Conservation (phyloP, 1,140 invertebrate species). For the Cyrtorhinus lividipennis region DNA sequence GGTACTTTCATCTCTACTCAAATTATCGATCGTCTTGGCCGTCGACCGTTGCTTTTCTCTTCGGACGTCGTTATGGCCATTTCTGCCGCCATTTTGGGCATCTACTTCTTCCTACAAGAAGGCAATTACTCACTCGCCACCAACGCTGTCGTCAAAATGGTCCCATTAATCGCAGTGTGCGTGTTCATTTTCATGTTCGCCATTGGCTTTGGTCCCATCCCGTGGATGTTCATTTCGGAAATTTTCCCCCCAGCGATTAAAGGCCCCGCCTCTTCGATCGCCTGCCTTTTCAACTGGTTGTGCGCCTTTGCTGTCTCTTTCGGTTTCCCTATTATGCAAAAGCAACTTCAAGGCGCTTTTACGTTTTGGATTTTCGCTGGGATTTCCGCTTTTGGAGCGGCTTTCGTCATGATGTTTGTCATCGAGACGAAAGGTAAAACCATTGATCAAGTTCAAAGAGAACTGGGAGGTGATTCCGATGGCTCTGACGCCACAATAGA, state of each 20-base stretch:
- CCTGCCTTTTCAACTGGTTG: slow-evolving; percentile 62
- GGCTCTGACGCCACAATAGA: background rate
- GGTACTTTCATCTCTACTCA: slow-evolving; percentile 46
- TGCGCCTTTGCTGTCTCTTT: slow-evolving; percentile 68
- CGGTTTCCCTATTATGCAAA: slow-evolving; percentile 47
- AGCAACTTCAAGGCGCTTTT: slow-evolving; percentile 38
- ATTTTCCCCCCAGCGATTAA: slow-evolving; percentile 58
- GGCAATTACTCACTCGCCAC: slow-evolving; percentile 25
- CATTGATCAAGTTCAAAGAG: slow-evolving; percentile 62
- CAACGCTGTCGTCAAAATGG: slow-evolving; percentile 39
- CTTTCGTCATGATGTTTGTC: slow-evolving; percentile 62
- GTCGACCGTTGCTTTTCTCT: slow-evolving; percentile 49
- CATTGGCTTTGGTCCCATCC: slow-evolving; percentile 60
- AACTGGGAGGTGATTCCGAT: slow-evolving; percentile 32
- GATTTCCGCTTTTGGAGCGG: slow-evolving; percentile 48
- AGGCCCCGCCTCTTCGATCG: slow-evolving; percentile 54
- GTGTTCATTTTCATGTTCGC: slow-evolving; percentile 64
- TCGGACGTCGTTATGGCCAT: slow-evolving; percentile 49
- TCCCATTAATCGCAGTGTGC: slow-evolving; percentile 55
- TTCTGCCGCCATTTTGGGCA: slow-evolving; percentile 40
- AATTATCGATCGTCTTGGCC: slow-evolving; percentile 52
- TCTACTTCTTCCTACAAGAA: slow-evolving; percentile 43
- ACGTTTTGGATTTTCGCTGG: slow-evolving; percentile 70
- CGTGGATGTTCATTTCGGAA: slow-evolving; percentile 65
- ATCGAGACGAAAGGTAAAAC: slow-evolving; percentile 85